Base-by-base conservation (phyloP, 2,888 invertebrate genomes). In the Hermaeophaga mercurialis region DNA sequence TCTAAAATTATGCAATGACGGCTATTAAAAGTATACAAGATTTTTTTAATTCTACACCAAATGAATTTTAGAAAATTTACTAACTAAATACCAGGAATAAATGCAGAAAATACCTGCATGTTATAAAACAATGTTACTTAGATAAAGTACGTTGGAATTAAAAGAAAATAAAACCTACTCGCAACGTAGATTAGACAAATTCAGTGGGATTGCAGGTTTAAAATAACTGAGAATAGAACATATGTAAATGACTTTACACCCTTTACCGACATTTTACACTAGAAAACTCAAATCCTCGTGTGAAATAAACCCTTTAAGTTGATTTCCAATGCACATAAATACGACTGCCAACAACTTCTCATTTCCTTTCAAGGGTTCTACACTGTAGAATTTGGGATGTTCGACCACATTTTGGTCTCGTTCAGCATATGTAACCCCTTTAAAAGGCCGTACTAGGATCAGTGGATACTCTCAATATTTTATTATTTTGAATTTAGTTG, bases 161-260 rank as follows among this genome's bases (percentile, higher is more conserved):
- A 22, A 44, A 31, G 39, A 46, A 54, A 54, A 46, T 46, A 38
- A 53, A 45, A 36, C 31, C 34, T 12, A n/a, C 39, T 18, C 54
- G 54, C 49, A 44, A 28, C 33, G 33, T 22, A 59, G 56, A 56
- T 59, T 59, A 56, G 46, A 49, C 56, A 59, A 59, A 59, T 56
- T 53, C 38, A 48, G 43, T 34, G 39, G 38, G 53, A 56, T 56
- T 56, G 38, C 52, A 49, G 45, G 45, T 49, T 38, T 38, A 47
- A 47, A 52, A 38, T 53, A 59, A 59, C 31, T 34, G 49, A 50
- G 38, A 54, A 47, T 56, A 45, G 45, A 59, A 59, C 56, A 43
- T 55, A 59, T 59, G 59, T 48, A 59, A 56, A 56, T 59, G 41
- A 54, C 53, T 59, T 46, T 47, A 36, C 50, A 54, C 41, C 54